Conservation (phyloP, 1,140 invertebrate genomes). For the Tetranychus urticae region DNA sequence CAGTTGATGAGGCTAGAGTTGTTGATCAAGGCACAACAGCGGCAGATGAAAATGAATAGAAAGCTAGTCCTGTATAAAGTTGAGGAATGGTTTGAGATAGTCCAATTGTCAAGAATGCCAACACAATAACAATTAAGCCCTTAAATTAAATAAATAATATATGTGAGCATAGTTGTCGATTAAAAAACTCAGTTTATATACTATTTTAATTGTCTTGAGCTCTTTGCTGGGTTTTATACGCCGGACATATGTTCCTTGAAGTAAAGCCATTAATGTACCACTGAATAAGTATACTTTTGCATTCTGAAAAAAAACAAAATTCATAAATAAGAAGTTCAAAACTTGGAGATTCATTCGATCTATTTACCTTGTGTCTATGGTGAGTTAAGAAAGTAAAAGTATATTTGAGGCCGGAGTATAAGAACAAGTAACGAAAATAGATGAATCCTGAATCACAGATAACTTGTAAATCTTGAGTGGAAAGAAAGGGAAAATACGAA, state of each 20-base stretch:
- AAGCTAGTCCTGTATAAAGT: conserved; percentile 52
- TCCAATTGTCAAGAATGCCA: conserved; percentile 66
- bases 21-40: conserved; percentile 84
- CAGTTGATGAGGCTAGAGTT: conserved; percentile 58
- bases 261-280: conserved; percentile 69
- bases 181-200: conserved; percentile 16
- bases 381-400: conserved; percentile 91
- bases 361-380: conserved; percentile 41
- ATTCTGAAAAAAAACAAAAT: conserved; percentile 31
- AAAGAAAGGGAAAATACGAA: conserved; percentile 1
- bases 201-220: conserved; percentile 39
- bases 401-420: conserved; percentile 93
- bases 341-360: conserved; percentile 5
- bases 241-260: conserved; percentile 73
- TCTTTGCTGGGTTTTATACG: conserved; percentile 48
- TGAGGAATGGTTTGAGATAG: conserved; percentile 30
- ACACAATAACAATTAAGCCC: conserved; percentile 65
- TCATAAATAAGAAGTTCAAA: too few relatives aligned
- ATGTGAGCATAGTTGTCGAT: background rate
- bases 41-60: conserved; percentile 75
- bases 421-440: conserved; percentile 85
- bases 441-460: conserved; percentile 50
- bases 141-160: conserved; percentile 14
- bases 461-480: conserved; percentile 29
- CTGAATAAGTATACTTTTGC: conserved; percentile 87